phyloP scores from a whole-genome alignment of 2,888 invertebrate genomes.

The Lithophane semibrunnea region DNA sequence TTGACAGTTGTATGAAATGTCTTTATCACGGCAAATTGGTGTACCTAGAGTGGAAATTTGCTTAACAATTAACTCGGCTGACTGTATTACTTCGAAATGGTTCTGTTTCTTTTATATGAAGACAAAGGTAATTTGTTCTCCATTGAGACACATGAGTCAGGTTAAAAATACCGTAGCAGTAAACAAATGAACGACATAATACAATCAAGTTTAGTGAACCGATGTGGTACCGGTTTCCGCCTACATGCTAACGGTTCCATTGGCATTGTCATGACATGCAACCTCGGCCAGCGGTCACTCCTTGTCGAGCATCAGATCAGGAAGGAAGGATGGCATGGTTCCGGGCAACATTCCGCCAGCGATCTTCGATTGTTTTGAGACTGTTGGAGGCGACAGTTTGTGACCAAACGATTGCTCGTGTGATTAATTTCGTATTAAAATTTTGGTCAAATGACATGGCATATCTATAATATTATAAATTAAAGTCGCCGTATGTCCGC shows the following conservation, averaged over 20 bases:
- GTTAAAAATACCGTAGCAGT: slow-evolving; percentile 30
- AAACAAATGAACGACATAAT: slow-evolving; percentile 38
- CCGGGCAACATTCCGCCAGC: neutral
- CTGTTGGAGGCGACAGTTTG: neutral
- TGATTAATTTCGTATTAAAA: neutral
- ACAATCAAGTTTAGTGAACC: slow-evolving; percentile 54
- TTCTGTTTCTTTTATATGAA: neutral
- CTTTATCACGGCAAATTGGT: neutral
- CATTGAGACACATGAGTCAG: slow-evolving; percentile 2
- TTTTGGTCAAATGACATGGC: neutral
- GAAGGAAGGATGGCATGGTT: neutral
- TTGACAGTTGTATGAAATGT: no score
- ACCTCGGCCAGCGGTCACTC: slow-evolving; percentile 24
- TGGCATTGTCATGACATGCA: slow-evolving; percentile 52
- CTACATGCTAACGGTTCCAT: slow-evolving; percentile 59
- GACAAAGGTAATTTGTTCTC: slow-evolving; percentile 1
- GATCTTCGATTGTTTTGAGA: slow-evolving; percentile 9
- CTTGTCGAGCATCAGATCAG: slow-evolving; percentile 40
- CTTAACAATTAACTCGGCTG: neutral
- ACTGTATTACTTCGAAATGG: neutral
- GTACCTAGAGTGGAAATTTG: neutral
- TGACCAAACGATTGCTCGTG: neutral
- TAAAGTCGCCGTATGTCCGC: no score
- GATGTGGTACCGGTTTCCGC: slow-evolving; percentile 45
- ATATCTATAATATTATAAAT: no score